Evolutionary conservation across 1,140 invertebrate species (phyloP).

Genomic region (Heliconius congener): DNA sequence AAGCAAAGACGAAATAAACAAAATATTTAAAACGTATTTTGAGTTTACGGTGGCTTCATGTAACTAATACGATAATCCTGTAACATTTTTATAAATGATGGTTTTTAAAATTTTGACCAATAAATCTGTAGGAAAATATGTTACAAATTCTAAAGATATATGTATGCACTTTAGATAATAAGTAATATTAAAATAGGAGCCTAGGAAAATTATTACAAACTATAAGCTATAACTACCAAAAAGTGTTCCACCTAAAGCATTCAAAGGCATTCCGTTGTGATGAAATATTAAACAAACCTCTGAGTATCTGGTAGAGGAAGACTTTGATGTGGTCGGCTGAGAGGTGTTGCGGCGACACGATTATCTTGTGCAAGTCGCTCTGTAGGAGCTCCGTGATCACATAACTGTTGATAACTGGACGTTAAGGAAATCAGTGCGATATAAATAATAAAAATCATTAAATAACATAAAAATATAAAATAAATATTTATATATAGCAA

Average conservation of each 20-base stretch:
- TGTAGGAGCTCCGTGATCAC: constrained; percentile 99
- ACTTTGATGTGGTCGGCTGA: constrained; percentile 99
- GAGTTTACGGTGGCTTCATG: too few relatives aligned
- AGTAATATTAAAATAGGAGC: background rate
- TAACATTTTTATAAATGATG: too few relatives aligned
- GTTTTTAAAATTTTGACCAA: too few relatives aligned
- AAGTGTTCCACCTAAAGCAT: background rate
- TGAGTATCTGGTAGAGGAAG: constrained; percentile 99
- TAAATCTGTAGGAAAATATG: background rate
- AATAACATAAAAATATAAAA: background rate
- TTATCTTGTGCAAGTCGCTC: constrained; percentile 99
- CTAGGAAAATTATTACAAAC: background rate
- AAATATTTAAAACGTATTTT: too few relatives aligned
- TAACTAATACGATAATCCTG: too few relatives aligned
- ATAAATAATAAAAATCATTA: background rate
- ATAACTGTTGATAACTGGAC: constrained; percentile 86
- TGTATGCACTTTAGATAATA: background rate
- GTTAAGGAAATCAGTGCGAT: background rate
- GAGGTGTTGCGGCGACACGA: constrained; percentile 98
- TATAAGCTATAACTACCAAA: constrained; percentile 12
- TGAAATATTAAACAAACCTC: constrained; percentile 86
- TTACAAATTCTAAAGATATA: background rate
- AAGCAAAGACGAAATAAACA: too few relatives aligned
- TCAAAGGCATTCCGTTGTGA: constrained; percentile 27
- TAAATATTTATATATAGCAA: background rate